Base-by-base conservation (phyloP, 1,140 invertebrate genomes). In the Ceratosolen fusciceps region DNA sequence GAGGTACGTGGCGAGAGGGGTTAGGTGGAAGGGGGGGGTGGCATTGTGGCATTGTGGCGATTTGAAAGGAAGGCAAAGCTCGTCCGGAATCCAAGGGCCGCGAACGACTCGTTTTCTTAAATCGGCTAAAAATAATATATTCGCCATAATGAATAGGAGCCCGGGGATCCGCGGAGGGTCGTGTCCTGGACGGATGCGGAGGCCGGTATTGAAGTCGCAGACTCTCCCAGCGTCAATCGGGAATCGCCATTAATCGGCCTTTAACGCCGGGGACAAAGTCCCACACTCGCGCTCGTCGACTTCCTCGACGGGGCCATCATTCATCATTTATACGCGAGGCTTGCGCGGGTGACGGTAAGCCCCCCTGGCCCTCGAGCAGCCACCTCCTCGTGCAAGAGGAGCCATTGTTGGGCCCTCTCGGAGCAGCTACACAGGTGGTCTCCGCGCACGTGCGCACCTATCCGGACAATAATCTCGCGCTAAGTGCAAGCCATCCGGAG, bases 301-400 rank as follows among this genome's bases (percentile, higher is more conserved):
- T 77, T 68, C 75, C 65, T 31, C 65, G 43, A 67, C 4, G 14
- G 34, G 47, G 65, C n/a, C 75, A 70, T 77, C 65, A 29, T 77
- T 77, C 75, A 77, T 77, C 75, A 77, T 77, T 70, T 75, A 74
- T 74, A 26, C 37, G 58, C 56, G 73, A 34, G 71, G 16, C 21
- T 65, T 43, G 65, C 62, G 74, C 74, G 74, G 62, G 74, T 68
- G 47, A 67, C 43, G 62, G 58, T 24, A 21, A n/a, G 31, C 58
- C 29, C 2, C 70, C 16, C 21, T 31, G 43, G n/a, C 47, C 31
- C 31, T 19, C 31, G 1, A 1, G 9, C 31, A 21, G 5, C 65
- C 37, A 1, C n/a, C 4, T 12, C 24, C 24, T 7, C 54, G 47
- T n/a, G 24, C 70, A 68, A 58, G 52, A 31, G 58, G 39, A n/a